Evolutionary conservation across 2,888 invertebrate species (phyloP).

Genomic region (Nomada flava): DNA sequence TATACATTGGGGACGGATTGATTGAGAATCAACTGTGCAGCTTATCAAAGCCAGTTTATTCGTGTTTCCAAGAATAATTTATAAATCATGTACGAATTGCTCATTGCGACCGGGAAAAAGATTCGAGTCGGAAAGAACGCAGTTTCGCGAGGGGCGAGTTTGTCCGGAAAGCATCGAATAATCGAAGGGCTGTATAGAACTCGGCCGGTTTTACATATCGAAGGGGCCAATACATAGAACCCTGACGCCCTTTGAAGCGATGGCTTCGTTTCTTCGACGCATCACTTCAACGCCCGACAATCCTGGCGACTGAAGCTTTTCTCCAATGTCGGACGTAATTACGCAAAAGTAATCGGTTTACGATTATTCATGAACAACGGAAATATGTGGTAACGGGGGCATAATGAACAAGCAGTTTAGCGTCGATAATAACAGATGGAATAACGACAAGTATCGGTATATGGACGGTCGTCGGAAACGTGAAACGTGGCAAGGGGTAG

Average conservation of each 20-base stretch:
- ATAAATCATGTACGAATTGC: conserved; percentile 34
- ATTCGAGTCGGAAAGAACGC: neutral
- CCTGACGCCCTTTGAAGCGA: neutral
- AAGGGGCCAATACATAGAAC: neutral
- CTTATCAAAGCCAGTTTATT: conserved; percentile 9
- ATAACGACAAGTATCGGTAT: conserved; percentile 1
- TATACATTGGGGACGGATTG: neutral
- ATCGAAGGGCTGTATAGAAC: neutral
- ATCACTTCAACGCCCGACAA: no score
- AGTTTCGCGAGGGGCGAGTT: conserved; percentile 19
- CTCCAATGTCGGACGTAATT: neutral
- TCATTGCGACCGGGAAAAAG: neutral
- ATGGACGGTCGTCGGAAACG: neutral
- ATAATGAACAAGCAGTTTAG: neutral
- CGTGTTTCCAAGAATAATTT: conserved; percentile 20
- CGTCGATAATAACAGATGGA: neutral
- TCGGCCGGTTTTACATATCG: conserved; percentile 33
- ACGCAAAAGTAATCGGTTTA: neutral
- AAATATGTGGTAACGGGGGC: neutral
- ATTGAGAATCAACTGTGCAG: conserved; percentile 15
- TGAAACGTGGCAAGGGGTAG: neutral
- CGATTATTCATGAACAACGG: neutral
- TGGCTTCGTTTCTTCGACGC: no score
- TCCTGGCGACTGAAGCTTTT: neutral
- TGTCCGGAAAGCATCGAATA: conserved; percentile 17